Conservation (phyloP, 2,888 invertebrate genomes). For the Eueremaeus valkanovi region DNA sequence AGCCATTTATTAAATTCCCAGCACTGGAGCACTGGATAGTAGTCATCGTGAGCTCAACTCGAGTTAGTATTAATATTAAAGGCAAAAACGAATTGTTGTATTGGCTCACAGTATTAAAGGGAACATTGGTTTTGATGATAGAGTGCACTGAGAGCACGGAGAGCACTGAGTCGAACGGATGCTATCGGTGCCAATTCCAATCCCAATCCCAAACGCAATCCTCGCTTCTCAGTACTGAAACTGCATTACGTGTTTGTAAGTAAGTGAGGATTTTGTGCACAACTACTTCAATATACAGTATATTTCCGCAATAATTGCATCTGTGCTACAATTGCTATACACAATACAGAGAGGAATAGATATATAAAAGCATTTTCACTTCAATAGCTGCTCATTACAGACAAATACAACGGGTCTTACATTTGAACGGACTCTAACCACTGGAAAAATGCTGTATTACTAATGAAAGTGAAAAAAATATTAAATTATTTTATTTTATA, state of each 20-base stretch:
- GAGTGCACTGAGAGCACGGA: not conserved
- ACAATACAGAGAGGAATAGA: not conserved
- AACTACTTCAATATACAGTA: constrained; percentile 14
- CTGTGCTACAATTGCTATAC: not conserved
- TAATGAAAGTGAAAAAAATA: not conserved
- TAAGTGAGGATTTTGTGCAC: constrained; percentile 20
- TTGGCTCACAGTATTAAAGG: constrained; percentile 10
- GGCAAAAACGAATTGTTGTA: not conserved
- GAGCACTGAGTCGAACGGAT: not conserved
- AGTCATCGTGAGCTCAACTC: constrained; percentile 26
- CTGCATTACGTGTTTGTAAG: constrained; percentile 26
- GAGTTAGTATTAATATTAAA: constrained; percentile 23
- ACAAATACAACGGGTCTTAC: not conserved
- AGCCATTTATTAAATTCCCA: constrained; percentile 32
- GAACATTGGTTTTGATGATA: constrained; percentile 5
- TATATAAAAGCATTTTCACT: constrained; percentile 17
- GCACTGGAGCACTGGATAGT: constrained; percentile 11
- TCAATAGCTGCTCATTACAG: constrained; percentile 21
- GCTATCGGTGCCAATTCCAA: constrained; percentile 9
- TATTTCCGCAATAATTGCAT: constrained; percentile 17
- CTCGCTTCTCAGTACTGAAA: not conserved
- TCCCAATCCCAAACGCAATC: constrained; percentile 19
- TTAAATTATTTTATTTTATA: not conserved
- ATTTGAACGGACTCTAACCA: not conserved
- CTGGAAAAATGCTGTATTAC: not conserved